Percentiles rank a stretch among this genome's conserved stretches.
Evolutionary conservation across 1,140 invertebrate species (phyloP).

Genomic region (Oryzaephilus surinamensis): DNA sequence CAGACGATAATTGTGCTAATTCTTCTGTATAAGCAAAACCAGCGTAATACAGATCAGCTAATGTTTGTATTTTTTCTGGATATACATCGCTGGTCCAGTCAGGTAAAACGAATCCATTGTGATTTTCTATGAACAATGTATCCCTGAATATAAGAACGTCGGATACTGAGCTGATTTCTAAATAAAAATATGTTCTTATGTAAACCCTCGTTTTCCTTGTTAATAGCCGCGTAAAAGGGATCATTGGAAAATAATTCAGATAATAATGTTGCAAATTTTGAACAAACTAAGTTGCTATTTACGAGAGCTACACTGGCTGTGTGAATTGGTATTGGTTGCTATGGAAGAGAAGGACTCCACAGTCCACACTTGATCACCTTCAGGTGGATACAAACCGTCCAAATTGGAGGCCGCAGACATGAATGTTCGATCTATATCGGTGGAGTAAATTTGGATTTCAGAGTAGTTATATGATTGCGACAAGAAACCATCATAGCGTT

Average conservation of each 20-base stretch:
- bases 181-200: no score
- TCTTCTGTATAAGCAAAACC: constrained; percentile 39
- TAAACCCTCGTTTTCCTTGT: no score
- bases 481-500: constrained; percentile 53
- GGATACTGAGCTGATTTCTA: constrained; percentile 44
- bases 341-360: no score
- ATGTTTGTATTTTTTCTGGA: constrained; percentile 39
- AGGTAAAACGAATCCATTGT: constrained; percentile 57
- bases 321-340: no score
- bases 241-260: no score
- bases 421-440: constrained; percentile 77
- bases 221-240: no score
- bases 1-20: constrained; percentile 45
- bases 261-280: no score
- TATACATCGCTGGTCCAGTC: constrained; percentile 54
- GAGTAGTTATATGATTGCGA: constrained; percentile 39
- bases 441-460: constrained; percentile 47
- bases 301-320: no score
- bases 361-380: constrained; percentile 50
- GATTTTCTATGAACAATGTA: constrained; percentile 54
- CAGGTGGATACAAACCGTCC: constrained; percentile 67
- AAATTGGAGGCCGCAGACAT: constrained; percentile 80
- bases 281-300: constrained; percentile 49
- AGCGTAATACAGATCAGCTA: constrained; percentile 43
- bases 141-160: constrained; percentile 54